Conservation (phyloP, 1,140 invertebrate species). For the Monomorium pharaonis region DNA sequence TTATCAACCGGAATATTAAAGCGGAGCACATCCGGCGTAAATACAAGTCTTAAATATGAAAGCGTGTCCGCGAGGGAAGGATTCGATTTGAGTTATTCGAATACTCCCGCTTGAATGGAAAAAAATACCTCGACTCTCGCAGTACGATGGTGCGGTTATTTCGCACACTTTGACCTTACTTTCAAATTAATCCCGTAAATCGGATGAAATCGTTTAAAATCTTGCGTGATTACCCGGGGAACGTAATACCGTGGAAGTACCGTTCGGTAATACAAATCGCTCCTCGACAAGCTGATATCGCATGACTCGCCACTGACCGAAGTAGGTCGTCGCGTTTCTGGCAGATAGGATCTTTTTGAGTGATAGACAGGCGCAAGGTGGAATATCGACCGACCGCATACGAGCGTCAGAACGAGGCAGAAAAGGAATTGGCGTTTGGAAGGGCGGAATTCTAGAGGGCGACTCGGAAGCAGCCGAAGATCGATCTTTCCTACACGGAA, state of each 20-base stretch:
- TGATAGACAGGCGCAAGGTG: slow-evolving; percentile 62
- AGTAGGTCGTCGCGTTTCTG: slow-evolving; percentile 69
- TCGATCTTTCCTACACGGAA: slow-evolving; percentile 54
- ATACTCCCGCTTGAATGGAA: not conserved
- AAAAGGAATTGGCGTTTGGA: slow-evolving; percentile 57
- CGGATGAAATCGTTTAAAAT: slow-evolving; percentile 23
- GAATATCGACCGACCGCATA: slow-evolving; percentile 65
- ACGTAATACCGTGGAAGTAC: slow-evolving; percentile 49
- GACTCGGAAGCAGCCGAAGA: slow-evolving; percentile 50
- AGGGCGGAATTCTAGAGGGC: slow-evolving; percentile 58
- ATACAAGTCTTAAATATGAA: not conserved
- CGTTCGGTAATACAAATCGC: slow-evolving; percentile 63
- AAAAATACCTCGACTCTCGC: not conserved
- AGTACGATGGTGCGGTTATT: not conserved
- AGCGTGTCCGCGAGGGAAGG: not conserved
- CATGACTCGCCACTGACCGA: slow-evolving; percentile 60
- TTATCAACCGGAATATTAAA: slow-evolving; percentile 29
- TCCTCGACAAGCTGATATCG: slow-evolving; percentile 59
- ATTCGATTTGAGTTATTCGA: not conserved
- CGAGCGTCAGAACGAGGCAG: slow-evolving; percentile 47
- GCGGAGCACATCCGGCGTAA: not conserved
- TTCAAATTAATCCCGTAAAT: slow-evolving; percentile 33
- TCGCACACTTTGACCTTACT: not conserved
- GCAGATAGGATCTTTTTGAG: slow-evolving; percentile 67
- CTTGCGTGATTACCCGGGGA: slow-evolving; percentile 27